phyloP scores from a whole-genome alignment of 2,113 vertebrate genomes.

The Furnarius figulus region DNA sequence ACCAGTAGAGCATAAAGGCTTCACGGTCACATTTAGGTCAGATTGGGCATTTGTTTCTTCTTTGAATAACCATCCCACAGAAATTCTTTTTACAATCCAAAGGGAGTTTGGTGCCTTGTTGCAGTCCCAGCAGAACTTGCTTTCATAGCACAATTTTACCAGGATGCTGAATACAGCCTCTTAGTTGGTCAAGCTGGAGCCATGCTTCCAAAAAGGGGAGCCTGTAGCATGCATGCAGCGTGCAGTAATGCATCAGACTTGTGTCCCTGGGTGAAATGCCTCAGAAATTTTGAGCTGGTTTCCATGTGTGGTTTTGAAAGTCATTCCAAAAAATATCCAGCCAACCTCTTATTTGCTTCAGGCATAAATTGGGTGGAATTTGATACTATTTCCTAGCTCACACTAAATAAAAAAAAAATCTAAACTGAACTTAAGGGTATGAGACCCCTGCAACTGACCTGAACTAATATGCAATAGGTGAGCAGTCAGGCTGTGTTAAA shows the following conservation, averaged over 20 bases:
- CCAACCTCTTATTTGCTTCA: neutral
- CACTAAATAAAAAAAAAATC: neutral
- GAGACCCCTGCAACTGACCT: neutral
- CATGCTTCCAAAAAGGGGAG: constrained; percentile 39
- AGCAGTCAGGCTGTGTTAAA: neutral
- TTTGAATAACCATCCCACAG: neutral
- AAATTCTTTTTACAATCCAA: neutral
- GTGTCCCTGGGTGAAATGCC: constrained; percentile 45
- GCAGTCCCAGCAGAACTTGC: constrained; percentile 34
- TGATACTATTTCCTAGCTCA: neutral
- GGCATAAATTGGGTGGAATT: neutral
- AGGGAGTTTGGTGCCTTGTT: neutral
- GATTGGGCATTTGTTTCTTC: neutral
- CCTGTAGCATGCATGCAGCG: constrained; percentile 45
- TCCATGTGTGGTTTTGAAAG: neutral
- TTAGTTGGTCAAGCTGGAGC: constrained; percentile 28
- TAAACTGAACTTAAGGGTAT: neutral
- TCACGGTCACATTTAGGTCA: neutral
- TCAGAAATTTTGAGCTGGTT: neutral
- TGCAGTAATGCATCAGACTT: constrained; percentile 30
- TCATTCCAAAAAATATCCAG: neutral
- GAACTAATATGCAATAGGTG: neutral
- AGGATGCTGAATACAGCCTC: neutral
- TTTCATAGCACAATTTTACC: constrained; percentile 40
- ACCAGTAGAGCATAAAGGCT: neutral